Base-by-base conservation (phyloP, 2,888 invertebrate species). In the Volucella bombylans region DNA sequence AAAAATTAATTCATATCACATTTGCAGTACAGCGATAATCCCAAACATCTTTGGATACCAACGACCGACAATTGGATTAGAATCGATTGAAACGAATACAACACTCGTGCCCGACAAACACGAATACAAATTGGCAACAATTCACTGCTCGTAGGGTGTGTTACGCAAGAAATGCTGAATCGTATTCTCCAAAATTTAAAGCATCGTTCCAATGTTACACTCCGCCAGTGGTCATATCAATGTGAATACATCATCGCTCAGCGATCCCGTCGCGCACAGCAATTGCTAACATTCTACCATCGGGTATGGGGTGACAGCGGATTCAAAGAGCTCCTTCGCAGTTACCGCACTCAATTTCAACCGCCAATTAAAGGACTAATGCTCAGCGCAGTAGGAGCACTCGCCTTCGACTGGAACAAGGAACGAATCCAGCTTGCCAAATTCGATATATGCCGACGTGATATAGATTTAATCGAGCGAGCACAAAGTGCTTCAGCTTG, bases 271-370 rank as follows among this genome's bases (percentile, higher is more conserved):
- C 92, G 94, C 59, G 92, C 93, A n/a, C 93, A 94, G 85, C 95
- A 95, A 88, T 92, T 95, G 89, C 92, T 94, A 87, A 93, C 92
- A 71, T 91, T 95, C 67, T 95, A 95, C 88, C 93, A 93, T 10
- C 93, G 92, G 82, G 92, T 94, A 83, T 95, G 95, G 93, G 94
- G 94, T 69, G 94, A 94, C 69, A 91, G 92, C 15, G 94, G 94
- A 2, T 89, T 95, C 1, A 92, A 90, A 77, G 93, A 94, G 79
- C 92, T 94, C 18, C 89, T 94, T 41, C 92, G 90, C 11, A 86
- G 88, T 18, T 91, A 91, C 85, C 88, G 88, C 0, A 89, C 89
- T 0, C 90, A 91, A 50, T 85, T 92, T 14, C 90, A 92, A 8
- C 92, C 92, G 31, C 93, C 93, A 73, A 91, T 93, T 1, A 92